Evolutionary conservation across 2,888 invertebrate species (phyloP).

Genomic region (Pristionchus japonicus): DNA sequence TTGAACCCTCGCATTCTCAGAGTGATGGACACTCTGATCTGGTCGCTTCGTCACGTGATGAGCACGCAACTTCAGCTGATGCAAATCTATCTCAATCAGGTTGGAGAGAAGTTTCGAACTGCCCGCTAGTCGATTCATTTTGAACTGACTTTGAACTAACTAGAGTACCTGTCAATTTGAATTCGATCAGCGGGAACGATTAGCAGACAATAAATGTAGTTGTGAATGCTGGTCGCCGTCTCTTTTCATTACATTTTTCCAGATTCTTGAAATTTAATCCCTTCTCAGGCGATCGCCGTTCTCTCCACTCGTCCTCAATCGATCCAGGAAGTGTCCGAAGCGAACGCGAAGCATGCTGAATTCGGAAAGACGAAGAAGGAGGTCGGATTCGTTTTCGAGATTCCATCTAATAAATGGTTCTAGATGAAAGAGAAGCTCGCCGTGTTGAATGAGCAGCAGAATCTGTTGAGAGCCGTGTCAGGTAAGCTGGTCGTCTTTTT

Average conservation of each 20-base stretch:
- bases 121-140: too few relatives aligned
- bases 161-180: too few relatives aligned
- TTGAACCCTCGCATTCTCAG: slow-evolving; percentile 78
- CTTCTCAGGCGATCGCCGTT: slow-evolving; percentile 79
- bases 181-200: too few relatives aligned
- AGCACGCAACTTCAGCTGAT: slow-evolving; percentile 82
- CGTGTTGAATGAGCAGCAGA: slow-evolving; percentile 77
- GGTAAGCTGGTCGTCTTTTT: slow-evolving; percentile 41
- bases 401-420: slow-evolving; percentile 80
- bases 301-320: slow-evolving; percentile 84
- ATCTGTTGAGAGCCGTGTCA: slow-evolving; percentile 80
- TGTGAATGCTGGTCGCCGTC: too few relatives aligned
- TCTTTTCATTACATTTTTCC: too few relatives aligned
- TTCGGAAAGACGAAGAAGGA: slow-evolving; percentile 83
- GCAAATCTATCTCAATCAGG: slow-evolving; percentile 80
- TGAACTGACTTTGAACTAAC: too few relatives aligned
- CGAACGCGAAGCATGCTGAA: slow-evolving; percentile 82
- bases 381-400: slow-evolving; percentile 74
- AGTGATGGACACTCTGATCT: slow-evolving; percentile 89
- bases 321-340: slow-evolving; percentile 87
- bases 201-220: too few relatives aligned
- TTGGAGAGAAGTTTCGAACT: neutral
- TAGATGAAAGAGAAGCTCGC: slow-evolving; percentile 83
- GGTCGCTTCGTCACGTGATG: slow-evolving; percentile 84
- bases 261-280: too few relatives aligned